Percentiles rank a stretch among this genome's conserved stretches.
These are phyloP conservation scores for Sinosuthora webbiana DNA, from an alignment of 2,113 vertebrate genomes.

Conservation along the genomic window DNA sequence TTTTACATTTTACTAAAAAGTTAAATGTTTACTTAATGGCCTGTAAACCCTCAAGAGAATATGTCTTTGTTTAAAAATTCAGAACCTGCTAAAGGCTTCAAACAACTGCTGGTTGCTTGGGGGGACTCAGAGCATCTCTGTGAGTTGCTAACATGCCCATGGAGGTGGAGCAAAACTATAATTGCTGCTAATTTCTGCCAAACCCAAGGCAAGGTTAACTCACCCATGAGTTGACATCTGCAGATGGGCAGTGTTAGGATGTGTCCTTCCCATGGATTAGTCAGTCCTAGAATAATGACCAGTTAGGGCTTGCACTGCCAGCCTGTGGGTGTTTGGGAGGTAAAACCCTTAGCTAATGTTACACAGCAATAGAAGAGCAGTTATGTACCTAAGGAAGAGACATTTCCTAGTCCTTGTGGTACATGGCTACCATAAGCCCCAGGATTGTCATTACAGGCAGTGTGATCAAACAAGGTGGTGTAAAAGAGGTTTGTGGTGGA, in stretches of 20 bases:
- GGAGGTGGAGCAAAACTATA: background rate
- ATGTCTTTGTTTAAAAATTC: slow-evolving; percentile 16
- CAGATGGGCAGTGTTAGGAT: background rate
- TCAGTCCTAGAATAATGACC: background rate
- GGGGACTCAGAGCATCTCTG: background rate
- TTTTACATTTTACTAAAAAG: slow-evolving; percentile 20
- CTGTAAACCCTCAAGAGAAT: background rate
- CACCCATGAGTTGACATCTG: background rate
- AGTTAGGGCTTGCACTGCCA: background rate
- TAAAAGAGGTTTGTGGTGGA: background rate
- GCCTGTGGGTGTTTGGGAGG: background rate
- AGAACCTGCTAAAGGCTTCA: slow-evolving; percentile 13
- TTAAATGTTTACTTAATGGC: slow-evolving; percentile 40
- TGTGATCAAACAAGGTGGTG: background rate
- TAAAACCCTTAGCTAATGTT: background rate
- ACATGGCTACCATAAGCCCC: background rate
- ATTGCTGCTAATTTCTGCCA: slow-evolving; percentile 2
- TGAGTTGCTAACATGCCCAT: background rate
- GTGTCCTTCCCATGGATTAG: background rate
- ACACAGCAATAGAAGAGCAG: background rate
- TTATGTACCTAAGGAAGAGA: background rate
- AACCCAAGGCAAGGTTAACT: background rate
- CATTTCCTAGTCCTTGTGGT: background rate
- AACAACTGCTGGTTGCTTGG: background rate
- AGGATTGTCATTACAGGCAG: background rate